phyloP scores from a whole-genome alignment of 2,113 vertebrate genomes.

The Lanius collurio region DNA sequence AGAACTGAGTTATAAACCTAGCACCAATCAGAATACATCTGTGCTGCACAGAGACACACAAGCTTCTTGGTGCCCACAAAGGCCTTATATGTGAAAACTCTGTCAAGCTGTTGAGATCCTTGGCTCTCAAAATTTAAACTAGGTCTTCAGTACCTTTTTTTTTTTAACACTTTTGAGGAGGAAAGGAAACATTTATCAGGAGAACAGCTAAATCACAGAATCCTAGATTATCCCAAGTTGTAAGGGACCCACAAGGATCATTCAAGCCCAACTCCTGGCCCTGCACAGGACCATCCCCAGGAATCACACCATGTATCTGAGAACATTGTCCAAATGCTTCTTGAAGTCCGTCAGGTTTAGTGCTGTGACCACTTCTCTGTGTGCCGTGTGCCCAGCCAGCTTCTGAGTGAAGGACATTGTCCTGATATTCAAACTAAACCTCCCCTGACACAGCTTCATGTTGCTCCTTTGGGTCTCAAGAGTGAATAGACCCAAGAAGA shows the following conservation, averaged over 20 bases:
- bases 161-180: neutral
- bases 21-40: neutral
- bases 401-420: neutral
- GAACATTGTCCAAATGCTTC: neutral
- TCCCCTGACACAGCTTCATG: neutral
- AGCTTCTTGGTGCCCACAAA: neutral
- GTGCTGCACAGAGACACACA: neutral
- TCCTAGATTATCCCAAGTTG: neutral
- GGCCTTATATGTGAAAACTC: neutral
- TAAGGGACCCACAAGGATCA: neutral
- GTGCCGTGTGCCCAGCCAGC: neutral
- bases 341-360: neutral
- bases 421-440: neutral
- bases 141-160: neutral
- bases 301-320: neutral
- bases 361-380: neutral
- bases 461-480: neutral
- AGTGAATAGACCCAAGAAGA: neutral
- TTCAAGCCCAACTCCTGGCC: neutral
- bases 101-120: neutral
- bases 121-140: neutral
- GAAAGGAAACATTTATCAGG: neutral
- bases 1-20: rapidly evolving
- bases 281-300: neutral
- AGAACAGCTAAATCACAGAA: neutral